Evolutionary conservation across 2,797 vertebrate genomes (phyloP).

Genomic region (Taenioides sp.): DNA sequence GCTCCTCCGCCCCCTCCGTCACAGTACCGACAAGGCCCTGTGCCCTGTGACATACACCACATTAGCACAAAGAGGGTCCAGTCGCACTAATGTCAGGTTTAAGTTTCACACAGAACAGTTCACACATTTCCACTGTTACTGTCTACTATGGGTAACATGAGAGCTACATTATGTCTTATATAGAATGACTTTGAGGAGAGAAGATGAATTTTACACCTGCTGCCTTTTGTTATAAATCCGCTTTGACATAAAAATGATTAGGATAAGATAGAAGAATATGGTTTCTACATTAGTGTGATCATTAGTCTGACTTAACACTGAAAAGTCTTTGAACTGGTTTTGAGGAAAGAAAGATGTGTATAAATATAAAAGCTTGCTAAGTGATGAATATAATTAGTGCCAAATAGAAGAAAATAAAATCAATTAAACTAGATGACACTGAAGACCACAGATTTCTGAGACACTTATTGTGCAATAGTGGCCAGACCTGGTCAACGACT

Average conservation of each 20-base stretch:
- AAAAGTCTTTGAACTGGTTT: not conserved
- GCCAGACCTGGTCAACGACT: too few species aligned
- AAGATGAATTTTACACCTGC: constrained; percentile 19
- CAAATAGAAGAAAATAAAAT: too few species aligned
- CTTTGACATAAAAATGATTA: constrained; percentile 11
- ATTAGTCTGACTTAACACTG: not conserved
- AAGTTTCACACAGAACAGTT: constrained; percentile 60
- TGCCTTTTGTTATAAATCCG: constrained; percentile 22
- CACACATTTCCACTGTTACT: constrained; percentile 55
- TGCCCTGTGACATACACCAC: constrained; percentile 65
- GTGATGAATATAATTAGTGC: not conserved
- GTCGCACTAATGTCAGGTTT: constrained; percentile 63
- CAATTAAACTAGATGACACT: too few species aligned
- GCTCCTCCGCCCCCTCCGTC: constrained; percentile 25
- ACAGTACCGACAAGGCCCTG: constrained; percentile 57
- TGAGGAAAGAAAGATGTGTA: not conserved
- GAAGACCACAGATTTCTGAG: too few species aligned
- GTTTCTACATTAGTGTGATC: not conserved
- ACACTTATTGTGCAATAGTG: too few species aligned
- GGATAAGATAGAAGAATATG: not conserved
- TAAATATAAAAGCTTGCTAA: not conserved
- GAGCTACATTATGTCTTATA: constrained; percentile 20
- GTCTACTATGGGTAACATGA: constrained; percentile 37
- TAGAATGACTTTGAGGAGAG: constrained; percentile 14
- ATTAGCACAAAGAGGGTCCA: constrained; percentile 62